These are phyloP conservation scores for Euschistus heros DNA, from an alignment of 1,140 invertebrate species.

Conservation along the genomic window DNA sequence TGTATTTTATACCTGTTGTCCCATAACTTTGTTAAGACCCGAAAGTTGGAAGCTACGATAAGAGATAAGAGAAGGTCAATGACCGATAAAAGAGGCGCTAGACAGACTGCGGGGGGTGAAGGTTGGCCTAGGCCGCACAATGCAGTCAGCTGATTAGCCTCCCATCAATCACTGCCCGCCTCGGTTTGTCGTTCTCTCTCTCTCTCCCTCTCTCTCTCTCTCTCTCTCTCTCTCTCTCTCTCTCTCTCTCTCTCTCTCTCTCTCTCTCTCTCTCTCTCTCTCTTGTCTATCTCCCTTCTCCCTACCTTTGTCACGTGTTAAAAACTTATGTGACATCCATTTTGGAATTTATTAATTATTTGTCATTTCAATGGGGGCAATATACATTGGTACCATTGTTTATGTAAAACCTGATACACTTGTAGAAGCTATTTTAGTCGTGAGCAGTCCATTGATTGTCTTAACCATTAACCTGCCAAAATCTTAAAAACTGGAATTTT, in stretches of 20 bases:
- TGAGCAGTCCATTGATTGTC: too few species aligned
- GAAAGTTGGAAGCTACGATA: too few species aligned
- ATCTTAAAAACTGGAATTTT: too few species aligned
- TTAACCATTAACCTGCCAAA: too few species aligned
- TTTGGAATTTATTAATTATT: too few species aligned
- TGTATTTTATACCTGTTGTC: too few species aligned
- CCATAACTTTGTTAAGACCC: too few species aligned
- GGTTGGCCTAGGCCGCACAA: conserved; percentile 16
- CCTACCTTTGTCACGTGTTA: neutral
- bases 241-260: neutral
- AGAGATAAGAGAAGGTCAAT: neutral
- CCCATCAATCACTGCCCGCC: conserved; percentile 6
- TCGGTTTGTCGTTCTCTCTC: neutral
- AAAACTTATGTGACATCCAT: too few species aligned
- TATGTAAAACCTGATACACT: too few species aligned
- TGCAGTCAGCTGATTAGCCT: conserved; percentile 15
- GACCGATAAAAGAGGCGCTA: conserved; percentile 1
- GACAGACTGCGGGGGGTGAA: neutral
- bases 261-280: conserved; percentile 14
- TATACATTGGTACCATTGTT: too few species aligned
- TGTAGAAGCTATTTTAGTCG: too few species aligned
- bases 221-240: neutral
- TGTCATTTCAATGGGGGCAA: too few species aligned
- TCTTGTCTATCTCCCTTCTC: neutral
- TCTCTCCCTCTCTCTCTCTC: neutral